phyloP scores from a whole-genome alignment of 2,113 vertebrate species.

The Trichechus manatus region DNA sequence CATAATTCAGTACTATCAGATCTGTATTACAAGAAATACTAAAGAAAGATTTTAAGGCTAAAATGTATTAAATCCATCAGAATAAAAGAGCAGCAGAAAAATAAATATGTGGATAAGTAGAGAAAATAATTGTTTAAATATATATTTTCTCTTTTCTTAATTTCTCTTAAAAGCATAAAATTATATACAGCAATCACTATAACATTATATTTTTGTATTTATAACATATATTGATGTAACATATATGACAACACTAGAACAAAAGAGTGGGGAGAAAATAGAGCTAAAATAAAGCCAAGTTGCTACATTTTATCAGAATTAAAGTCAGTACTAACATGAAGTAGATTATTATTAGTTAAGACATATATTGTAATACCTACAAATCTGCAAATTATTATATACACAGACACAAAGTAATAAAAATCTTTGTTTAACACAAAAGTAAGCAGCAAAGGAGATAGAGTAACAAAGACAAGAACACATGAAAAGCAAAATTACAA shows the following conservation, averaged over 20 bases:
- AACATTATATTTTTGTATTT: background rate
- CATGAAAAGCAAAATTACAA: background rate
- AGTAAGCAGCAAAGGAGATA: background rate
- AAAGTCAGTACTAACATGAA: background rate
- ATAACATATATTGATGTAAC: background rate
- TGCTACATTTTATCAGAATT: background rate
- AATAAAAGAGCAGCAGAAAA: background rate
- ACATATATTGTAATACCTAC: background rate
- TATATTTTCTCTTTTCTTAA: background rate
- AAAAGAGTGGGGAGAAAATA: background rate
- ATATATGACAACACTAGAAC: background rate
- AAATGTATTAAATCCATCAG: constrained; percentile 39
- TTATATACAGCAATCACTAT: background rate
- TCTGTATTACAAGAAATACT: too few relatives aligned
- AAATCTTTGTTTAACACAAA: background rate
- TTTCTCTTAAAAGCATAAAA: background rate
- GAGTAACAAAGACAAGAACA: background rate
- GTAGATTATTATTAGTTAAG: background rate
- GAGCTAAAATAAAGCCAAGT: background rate
- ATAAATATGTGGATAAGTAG: background rate
- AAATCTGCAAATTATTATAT: too few relatives aligned
- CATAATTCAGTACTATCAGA: background rate
- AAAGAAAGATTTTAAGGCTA: background rate
- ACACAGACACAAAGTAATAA: too few relatives aligned
- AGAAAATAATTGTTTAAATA: background rate